A percentile compares a stretch with the other conserved stretches of the same genome.
Conservation (phyloP, 2,113 vertebrate genomes). For the Clarias batrachus region DNA sequence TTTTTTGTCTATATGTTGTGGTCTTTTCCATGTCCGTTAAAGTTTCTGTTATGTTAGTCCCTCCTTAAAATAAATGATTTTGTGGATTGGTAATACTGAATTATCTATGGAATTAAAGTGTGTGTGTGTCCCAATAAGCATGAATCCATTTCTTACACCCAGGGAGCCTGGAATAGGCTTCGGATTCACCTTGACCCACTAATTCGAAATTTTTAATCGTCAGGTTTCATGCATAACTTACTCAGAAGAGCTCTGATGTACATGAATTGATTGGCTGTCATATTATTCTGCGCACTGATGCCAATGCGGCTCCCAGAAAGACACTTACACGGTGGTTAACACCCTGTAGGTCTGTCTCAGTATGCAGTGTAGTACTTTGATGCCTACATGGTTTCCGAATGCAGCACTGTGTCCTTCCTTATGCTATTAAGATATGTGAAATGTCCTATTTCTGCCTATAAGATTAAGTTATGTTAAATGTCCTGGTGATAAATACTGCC, state of each 20-base stretch:
- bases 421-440: not conserved
- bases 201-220: not conserved
- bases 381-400: conserved; percentile 6
- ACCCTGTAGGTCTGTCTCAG: conserved; percentile 33
- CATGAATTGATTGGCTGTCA: conserved; percentile 49
- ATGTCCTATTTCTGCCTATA: not conserved
- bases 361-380: not conserved
- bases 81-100: not conserved
- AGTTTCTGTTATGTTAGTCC: not conserved
- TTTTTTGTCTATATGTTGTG: not conserved
- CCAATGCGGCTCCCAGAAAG: conserved; percentile 26
- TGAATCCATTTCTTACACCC: not conserved
- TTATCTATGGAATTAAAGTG: not conserved
- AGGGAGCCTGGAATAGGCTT: not conserved
- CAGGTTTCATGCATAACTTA: not conserved
- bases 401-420: not conserved
- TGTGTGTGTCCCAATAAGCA: not conserved
- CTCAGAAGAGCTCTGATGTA: conserved; percentile 27
- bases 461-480: too few species aligned
- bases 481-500: too few species aligned
- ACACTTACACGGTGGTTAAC: conserved; percentile 36
- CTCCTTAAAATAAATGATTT: not conserved
- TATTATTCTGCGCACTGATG: conserved; percentile 39
- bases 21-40: not conserved
- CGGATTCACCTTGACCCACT: not conserved